Base-by-base conservation (phyloP, 1,140 invertebrate genomes). In the Aethina tumida region DNA sequence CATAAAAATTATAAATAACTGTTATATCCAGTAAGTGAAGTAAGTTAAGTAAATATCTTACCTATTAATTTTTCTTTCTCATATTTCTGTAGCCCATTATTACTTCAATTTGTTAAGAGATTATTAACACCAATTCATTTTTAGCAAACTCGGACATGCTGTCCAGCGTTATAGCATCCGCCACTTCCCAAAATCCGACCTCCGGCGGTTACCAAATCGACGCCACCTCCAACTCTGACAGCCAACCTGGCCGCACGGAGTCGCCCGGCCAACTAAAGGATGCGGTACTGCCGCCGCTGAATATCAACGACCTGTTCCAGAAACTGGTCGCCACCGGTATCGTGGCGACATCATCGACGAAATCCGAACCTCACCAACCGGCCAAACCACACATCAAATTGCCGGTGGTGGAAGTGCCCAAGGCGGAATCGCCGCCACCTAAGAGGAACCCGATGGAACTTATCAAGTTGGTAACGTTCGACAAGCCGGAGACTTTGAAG, bases 261-360 rank as follows among this genome's bases (percentile, higher is more conserved):
- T 26, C 32, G 19, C 7, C 32, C n/a, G 7, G 21, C 41, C 53
- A 4, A 50, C 56, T 4, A 55, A 48, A 10, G 63, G 63, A 8
- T 62, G 61, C 4, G 56, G 58, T 7, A 32, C 20, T 24, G 2
- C 38, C 43, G 1, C 8, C 24, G 1, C 8, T 52, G 14, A 83
- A 90, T 56, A 79, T 92, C 18, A 78, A 75, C 41, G 84, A 89
- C 50, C 59, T 94, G 13, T 87, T 90, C 52, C 77, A 83, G 41
- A 87, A 86, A 58, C 60, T 93, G 0, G 73, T 92, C 0, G 81
- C 79, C 0, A 81, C 80, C 14, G 90, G 89, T n/a, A 81, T 93
- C 14, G 77, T 94, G 24, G 73, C 69, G 1, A 66, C 63, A 17
- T 76, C 77, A 0, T 77, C 77, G 13, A 5, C 16, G 34, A 39